These are phyloP conservation scores for Triplophysa tibetana DNA, from an alignment of 2,113 vertebrate genomes.

Conservation along the genomic window DNA sequence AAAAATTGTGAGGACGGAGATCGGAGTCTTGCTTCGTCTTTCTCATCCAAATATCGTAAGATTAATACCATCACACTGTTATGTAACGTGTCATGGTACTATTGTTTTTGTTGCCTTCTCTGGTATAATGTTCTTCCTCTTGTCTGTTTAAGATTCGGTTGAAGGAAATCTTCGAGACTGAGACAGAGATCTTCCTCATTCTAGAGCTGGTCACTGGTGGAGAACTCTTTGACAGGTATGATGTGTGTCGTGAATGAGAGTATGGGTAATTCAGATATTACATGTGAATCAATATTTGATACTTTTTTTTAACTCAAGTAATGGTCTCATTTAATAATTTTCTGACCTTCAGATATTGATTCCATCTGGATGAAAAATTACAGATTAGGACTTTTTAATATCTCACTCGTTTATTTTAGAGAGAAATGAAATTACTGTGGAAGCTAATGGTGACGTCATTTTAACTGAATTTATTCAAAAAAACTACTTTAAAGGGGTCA, in stretches of 20 bases:
- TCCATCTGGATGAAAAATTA: no score
- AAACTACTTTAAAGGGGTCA: no score
- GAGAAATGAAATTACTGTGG: no score
- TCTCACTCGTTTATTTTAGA: no score
- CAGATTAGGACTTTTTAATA: no score
- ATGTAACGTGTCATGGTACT: not conserved
- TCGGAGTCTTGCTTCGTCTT: conserved; percentile 84
- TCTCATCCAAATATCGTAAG: conserved; percentile 89
- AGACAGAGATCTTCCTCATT: conserved; percentile 81
- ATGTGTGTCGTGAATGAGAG: not conserved
- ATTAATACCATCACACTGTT: not conserved
- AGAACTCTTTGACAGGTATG: conserved; percentile 88
- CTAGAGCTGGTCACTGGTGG: conserved; percentile 88
- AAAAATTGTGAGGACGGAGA: conserved; percentile 88
- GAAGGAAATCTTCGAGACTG: conserved; percentile 89
- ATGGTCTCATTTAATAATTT: not conserved
- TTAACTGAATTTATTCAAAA: no score
- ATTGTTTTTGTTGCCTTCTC: not conserved
- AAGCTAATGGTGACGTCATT: no score
- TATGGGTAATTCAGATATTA: no score
- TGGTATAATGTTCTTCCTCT: not conserved
- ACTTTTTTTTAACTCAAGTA: not conserved
- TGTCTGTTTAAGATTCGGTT: conserved; percentile 78
- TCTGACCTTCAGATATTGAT: no score
- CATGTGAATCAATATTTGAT: not conserved